Evolutionary conservation across 2,113 vertebrate genomes (phyloP), one percentile per base, ranked within the genome.

Genomic region (Capreolus pygargus): DNA sequence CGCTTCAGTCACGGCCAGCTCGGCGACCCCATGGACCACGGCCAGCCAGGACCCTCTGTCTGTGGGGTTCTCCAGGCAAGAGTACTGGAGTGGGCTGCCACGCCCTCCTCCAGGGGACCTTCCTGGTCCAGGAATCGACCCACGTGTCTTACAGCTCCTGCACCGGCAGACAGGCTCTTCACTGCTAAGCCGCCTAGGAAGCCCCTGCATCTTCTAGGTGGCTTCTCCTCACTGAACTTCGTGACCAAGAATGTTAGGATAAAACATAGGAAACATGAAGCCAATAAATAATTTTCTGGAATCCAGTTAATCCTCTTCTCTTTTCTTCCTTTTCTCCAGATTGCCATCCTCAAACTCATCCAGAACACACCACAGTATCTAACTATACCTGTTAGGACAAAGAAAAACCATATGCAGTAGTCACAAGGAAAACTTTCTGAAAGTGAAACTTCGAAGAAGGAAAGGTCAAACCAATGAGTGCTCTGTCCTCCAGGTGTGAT

Each of bases 21-120:
- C 70, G 25, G 70, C 3, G 3, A 74, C n/a, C 70, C 36, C 36
- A 13, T 0, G 0, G 21, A 43, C 70, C 36, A 74, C 7, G 14
- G 70, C 36, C 70, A 3, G 6, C 23, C 70, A 43, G 23, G 70
- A 13, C 13, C 70, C 70, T 74, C 36, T 43, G 11, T 43, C 36
- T 25, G 36, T 43, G 36, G 70, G 70, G 25, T 74, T 74, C 23
- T 74, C 36, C 36, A 70, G 36, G 70, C 70, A 74, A 43, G 36
- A 74, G 39, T 7, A 27, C 36, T 39, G 23, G 23, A 43, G 36
- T 74, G 23, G 70, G 70, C 23, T 43, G 36, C 19, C 70, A 74
- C 25, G 2, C n/a, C 67, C 36, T 74, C 67, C 36, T 39, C 36
- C 36, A 74, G 21, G 36, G 67, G 19, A 79, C 12, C 43, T 86